Evolutionary conservation across 2,797 vertebrate species (phyloP), one percentile per base, ranked within the genome.

Genomic region (Sphaeramia orbicularis): DNA sequence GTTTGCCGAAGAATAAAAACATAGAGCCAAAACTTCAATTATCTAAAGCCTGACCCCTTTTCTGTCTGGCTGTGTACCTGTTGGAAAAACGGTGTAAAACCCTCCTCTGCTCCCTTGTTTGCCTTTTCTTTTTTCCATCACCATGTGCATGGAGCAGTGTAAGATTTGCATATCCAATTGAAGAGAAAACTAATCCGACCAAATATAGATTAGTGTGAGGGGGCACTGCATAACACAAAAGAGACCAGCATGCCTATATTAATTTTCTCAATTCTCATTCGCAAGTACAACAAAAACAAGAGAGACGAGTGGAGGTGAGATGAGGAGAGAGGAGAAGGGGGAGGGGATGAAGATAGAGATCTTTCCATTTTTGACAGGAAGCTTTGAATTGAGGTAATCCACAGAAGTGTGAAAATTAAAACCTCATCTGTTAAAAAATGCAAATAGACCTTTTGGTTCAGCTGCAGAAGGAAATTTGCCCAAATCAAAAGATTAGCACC

Each of bases 361-460:
- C 89, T 86, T 85, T 76, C 74, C 60, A 81, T 90, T 84, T 80
- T 67, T 83, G 79, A 83, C 72, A 68, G 64, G 44, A 42, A 45
- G 79, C 89, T 90, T 88, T 91, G 90, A 92, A 79, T 82, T 40
- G 55, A 82, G 65, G 64, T 91, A 91, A 92, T 91, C 86, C 86
- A 83, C 73, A 78, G 61, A 87, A 75, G 61, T 87, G 76, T 87
- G 85, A 72, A 92, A 92, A 91, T 90, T 86, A 93, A 91, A 91
- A 89, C 66, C 79, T 86, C 73, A 74, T 80, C 71, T 74, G 61
- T 78, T 80, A 77, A 62, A 68, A 81, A 74, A 86, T 73, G 69
- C 70, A 91, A 91, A 90, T 88, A 86, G 79, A 85, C 70, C 74
- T 88, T 93, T 92, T 16, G 85, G 86, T 91, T 89, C 52, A n/a